phyloP scores from a whole-genome alignment of 2,888 invertebrate species.

The Drosophila parthenogenetica region DNA sequence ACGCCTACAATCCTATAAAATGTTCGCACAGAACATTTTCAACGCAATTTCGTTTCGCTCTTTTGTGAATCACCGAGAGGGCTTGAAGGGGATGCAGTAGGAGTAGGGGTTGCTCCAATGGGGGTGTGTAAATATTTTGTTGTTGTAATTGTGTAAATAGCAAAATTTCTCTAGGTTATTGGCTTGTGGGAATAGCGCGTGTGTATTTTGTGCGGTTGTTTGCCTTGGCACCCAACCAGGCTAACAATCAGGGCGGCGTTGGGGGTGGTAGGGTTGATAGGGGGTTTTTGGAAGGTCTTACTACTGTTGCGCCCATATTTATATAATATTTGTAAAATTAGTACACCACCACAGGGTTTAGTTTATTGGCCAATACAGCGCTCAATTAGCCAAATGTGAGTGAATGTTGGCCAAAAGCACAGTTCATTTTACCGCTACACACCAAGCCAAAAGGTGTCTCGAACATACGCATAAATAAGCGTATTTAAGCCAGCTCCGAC shows the following conservation, averaged over 20 bases:
- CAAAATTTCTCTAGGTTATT: constrained; percentile 68
- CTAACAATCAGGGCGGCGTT: not conserved
- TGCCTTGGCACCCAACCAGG: constrained; percentile 41
- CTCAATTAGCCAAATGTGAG: constrained; percentile 38
- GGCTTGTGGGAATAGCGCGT: constrained; percentile 58
- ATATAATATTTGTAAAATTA: constrained; percentile 58
- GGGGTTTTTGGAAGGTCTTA: not conserved
- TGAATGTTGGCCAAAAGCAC: not conserved
- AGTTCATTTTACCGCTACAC: constrained; percentile 3
- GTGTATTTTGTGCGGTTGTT: constrained; percentile 58
- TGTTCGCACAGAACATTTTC: constrained; percentile 55
- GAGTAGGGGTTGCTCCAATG: not conserved
- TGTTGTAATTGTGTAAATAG: constrained; percentile 76
- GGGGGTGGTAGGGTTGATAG: not conserved
- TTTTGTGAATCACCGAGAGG: constrained; percentile 4
- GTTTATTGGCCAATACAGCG: constrained; percentile 16
- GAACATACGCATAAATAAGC: constrained; percentile 53
- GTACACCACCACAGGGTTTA: not conserved
- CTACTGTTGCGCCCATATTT: constrained; percentile 49
- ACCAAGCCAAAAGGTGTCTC: not conserved
- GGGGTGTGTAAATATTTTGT: constrained; percentile 46
- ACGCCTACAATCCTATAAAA: constrained; percentile 23
- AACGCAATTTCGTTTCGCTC: constrained; percentile 65
- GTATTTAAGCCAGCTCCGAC: constrained; percentile 44
- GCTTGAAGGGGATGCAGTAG: not conserved